Percentiles rank a stretch among this genome's conserved stretches.
These are phyloP conservation scores for Periplaneta americana DNA, from an alignment of 1,140 invertebrate genomes.

Conservation along the genomic window DNA sequence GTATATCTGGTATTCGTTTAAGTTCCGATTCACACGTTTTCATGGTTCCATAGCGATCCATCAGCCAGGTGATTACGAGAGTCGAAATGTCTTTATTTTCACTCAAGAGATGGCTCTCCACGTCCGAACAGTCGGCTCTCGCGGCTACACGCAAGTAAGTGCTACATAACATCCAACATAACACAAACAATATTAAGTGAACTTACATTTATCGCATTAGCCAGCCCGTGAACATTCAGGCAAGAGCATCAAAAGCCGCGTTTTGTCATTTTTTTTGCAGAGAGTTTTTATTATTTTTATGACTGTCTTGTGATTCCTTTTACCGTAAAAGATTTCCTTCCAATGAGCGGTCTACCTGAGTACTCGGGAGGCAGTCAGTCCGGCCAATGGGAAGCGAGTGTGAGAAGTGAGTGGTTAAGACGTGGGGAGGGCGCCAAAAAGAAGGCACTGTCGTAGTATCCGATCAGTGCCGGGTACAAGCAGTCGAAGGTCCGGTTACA, in stretches of 20 bases:
- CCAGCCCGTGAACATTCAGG: background rate
- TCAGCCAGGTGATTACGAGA: background rate
- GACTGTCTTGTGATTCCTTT: background rate
- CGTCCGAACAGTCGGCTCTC: background rate
- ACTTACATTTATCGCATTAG: background rate
- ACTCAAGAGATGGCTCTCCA: background rate
- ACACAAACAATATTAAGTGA: background rate
- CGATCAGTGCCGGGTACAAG: background rate
- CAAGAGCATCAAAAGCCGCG: background rate
- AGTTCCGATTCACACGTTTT: background rate
- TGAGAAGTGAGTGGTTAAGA: background rate
- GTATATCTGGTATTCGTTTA: too few relatives aligned
- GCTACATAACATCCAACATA: background rate
- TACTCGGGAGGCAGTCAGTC: background rate
- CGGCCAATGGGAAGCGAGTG: background rate
- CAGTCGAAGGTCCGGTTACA: background rate
- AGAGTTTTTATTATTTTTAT: background rate
- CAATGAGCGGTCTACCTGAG: background rate
- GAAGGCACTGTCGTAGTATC: background rate
- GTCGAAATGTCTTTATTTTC: background rate
- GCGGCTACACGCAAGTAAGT: background rate
- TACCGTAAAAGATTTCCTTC: background rate
- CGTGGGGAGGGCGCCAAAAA: background rate
- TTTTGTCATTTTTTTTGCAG: background rate
- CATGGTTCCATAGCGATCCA: background rate